Evolutionary conservation across 2,113 vertebrate species (phyloP).

Genomic region (Chaetorhynchus papuensis): DNA sequence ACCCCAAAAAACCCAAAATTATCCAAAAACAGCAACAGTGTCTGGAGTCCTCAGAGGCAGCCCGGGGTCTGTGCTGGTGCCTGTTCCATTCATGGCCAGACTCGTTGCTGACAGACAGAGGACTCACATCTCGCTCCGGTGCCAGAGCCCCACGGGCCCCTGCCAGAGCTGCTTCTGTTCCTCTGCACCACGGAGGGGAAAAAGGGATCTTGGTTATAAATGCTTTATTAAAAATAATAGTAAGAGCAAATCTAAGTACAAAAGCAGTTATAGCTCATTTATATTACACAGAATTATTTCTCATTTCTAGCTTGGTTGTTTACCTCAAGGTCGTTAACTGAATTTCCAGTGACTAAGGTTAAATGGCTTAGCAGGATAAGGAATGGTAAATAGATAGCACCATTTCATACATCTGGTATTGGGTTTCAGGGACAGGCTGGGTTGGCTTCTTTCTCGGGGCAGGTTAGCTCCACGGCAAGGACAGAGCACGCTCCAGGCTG

Average conservation of each 20-base stretch:
- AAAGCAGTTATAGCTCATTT: conserved; percentile 73
- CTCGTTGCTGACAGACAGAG: conserved; percentile 62
- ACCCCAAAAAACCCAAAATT: background rate
- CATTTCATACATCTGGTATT: conserved; percentile 70
- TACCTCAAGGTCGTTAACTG: conserved; percentile 65
- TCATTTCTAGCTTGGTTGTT: conserved; percentile 61
- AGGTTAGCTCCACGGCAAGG: background rate
- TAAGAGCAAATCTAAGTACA: conserved; percentile 71
- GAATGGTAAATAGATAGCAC: conserved; percentile 85
- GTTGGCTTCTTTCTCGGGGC: conserved; percentile 21
- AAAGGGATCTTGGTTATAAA: conserved; percentile 46
- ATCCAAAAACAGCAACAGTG: conserved; percentile 21
- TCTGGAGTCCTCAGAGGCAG: conserved; percentile 78
- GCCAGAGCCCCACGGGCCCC: background rate
- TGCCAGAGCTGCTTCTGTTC: conserved; percentile 27
- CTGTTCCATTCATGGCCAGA: conserved; percentile 76
- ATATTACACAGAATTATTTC: conserved; percentile 75
- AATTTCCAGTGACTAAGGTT: conserved; percentile 79
- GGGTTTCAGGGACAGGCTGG: background rate
- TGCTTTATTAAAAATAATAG: conserved; percentile 67
- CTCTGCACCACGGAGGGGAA: conserved; percentile 19
- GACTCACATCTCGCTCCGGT: conserved; percentile 12
- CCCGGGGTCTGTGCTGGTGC: conserved; percentile 63
- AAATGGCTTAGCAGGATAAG: conserved; percentile 71
- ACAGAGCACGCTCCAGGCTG: background rate